Evolutionary conservation across 2,888 invertebrate species (phyloP).

Genomic region (Eurytoma adleriae): DNA sequence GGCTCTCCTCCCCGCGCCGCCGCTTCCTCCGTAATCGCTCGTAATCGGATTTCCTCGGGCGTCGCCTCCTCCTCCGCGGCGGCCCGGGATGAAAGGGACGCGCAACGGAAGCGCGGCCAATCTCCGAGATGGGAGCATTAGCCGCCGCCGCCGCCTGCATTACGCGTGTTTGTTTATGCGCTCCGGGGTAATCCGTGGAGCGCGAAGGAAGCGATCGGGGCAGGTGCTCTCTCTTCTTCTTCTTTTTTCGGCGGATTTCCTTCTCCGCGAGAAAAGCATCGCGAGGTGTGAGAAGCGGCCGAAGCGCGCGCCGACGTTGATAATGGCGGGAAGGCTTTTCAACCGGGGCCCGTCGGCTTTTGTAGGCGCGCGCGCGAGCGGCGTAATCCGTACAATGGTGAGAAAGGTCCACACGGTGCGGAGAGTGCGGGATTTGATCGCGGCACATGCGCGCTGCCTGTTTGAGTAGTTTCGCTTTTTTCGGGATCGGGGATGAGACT

Average conservation of each 20-base stretch:
- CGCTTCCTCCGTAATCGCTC: conserved; percentile 13
- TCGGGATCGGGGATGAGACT: too few relatives aligned
- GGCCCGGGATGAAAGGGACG: conserved; percentile 19
- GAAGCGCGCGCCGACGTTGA: neutral
- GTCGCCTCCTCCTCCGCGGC: conserved; percentile 10
- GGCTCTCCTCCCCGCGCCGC: neutral
- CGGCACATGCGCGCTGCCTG: too few relatives aligned
- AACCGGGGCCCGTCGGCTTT: neutral
- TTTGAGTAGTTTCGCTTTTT: too few relatives aligned
- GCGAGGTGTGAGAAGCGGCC: conserved; percentile 4
- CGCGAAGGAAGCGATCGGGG: neutral
- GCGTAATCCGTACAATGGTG: neutral
- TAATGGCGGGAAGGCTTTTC: conserved; percentile 15
- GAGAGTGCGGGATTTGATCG: neutral
- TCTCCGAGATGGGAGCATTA: conserved; percentile 26
- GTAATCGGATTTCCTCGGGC: conserved; percentile 43
- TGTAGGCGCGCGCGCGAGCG: neutral
- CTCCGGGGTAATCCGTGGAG: conserved; percentile 17
- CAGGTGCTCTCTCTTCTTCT: neutral
- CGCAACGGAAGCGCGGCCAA: conserved; percentile 3
- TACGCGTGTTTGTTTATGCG: conserved; percentile 13
- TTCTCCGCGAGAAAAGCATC: neutral
- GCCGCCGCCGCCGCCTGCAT: neutral
- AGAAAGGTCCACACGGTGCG: conserved; percentile 4
- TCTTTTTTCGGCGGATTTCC: conserved; percentile 20